Evolutionary conservation across 37 sponge, comb jelly and placozoan genomes (phyloP).

Genomic region (Cliona cf. orientalis): DNA sequence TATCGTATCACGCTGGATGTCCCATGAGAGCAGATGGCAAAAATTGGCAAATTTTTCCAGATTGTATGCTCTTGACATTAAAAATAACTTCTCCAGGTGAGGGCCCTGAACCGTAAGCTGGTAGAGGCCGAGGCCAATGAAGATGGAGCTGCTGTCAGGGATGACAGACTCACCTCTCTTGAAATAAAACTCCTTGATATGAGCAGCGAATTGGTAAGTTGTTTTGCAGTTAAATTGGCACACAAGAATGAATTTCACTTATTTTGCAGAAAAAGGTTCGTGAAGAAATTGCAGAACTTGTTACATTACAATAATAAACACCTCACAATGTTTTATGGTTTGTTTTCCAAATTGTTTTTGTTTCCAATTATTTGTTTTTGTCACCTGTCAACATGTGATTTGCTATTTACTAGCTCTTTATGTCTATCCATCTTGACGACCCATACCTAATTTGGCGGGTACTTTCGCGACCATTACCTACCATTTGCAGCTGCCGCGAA

Average conservation of each 20-base stretch:
- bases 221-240: neutral
- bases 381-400: no score
- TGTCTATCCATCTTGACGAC: no score
- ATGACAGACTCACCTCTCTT: conserved; percentile 9
- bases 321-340: no score
- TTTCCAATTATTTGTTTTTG: no score
- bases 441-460: no score
- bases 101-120: conserved; percentile 40
- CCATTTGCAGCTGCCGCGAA: no score
- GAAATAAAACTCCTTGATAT: conserved; percentile 25
- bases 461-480: no score
- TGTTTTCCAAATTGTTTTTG: no score
- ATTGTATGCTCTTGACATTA: neutral
- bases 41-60: neutral
- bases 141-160: conserved; percentile 27
- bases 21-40: neutral
- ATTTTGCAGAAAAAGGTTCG: conserved; percentile 45
- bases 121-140: conserved; percentile 16
- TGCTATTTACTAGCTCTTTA: no score
- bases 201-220: conserved; percentile 49
- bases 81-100: conserved; percentile 10
- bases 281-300: conserved; percentile 47
- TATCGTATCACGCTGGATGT: neutral
- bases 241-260: neutral
- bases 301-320: conserved; percentile 21